Evolutionary conservation across 1,140 invertebrate species (phyloP).

Genomic region (Rhopalosiphum maidis): DNA sequence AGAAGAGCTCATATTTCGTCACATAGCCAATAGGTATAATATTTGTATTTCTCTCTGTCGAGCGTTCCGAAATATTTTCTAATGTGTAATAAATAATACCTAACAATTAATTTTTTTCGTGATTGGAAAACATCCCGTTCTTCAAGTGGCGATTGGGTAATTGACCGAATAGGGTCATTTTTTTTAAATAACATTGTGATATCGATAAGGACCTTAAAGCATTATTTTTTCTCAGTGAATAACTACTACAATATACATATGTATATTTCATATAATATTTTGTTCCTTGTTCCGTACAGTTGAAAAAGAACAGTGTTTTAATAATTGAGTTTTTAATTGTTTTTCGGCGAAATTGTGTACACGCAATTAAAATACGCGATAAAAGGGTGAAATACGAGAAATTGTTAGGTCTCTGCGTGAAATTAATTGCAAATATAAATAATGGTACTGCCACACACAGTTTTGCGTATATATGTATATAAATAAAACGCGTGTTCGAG

Average conservation of each 20-base stretch:
- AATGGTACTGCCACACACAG: neutral
- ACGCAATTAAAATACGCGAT: neutral
- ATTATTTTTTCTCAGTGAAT: too few relatives aligned
- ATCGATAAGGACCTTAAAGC: too few relatives aligned
- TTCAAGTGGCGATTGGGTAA: neutral
- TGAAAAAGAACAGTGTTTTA: neutral
- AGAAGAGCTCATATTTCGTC: too few relatives aligned
- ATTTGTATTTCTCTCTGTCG: too few relatives aligned
- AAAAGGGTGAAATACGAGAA: neutral
- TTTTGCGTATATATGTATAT: neutral
- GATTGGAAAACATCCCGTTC: too few relatives aligned
- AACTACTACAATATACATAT: too few relatives aligned
- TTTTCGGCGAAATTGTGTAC: neutral
- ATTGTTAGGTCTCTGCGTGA: neutral
- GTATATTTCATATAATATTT: neutral
- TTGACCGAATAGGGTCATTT: neutral
- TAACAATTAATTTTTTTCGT: too few relatives aligned
- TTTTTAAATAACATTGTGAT: neutral
- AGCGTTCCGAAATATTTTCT: too few relatives aligned
- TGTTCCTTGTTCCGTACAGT: neutral
- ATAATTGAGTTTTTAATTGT: conserved; percentile 16
- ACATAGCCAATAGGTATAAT: too few relatives aligned
- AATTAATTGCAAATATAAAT: conserved; percentile 26
- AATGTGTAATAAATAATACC: too few relatives aligned
- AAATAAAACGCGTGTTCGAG: neutral